Conservation (phyloP, 1,140 invertebrate genomes). For the Tetramorium parvispinum region DNA sequence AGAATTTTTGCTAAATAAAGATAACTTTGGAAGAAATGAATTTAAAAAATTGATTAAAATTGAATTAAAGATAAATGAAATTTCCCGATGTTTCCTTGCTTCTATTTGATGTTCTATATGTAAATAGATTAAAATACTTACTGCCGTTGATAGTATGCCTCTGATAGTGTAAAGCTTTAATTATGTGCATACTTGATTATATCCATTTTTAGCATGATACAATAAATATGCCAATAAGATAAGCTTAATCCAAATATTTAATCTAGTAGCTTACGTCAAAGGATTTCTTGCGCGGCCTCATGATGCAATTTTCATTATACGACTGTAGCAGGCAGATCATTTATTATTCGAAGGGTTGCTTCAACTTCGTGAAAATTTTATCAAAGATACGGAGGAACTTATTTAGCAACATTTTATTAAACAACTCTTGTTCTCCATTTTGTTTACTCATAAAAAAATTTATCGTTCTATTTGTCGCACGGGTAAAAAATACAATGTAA, state of each 20-base stretch:
- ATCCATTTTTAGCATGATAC: constrained; percentile 19
- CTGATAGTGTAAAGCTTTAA: not conserved
- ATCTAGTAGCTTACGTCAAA: constrained; percentile 63
- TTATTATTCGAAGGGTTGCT: constrained; percentile 63
- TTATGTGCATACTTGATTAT: not conserved
- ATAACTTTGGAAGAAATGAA: not conserved
- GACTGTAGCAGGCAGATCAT: constrained; percentile 18
- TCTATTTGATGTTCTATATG: not conserved
- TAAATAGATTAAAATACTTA: constrained; percentile 11
- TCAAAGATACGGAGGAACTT: constrained; percentile 45
- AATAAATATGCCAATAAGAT: constrained; percentile 37
- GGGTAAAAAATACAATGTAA: not conserved
- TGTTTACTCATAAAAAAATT: not conserved
- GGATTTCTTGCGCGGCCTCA: constrained; percentile 59
- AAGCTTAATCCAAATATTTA: constrained; percentile 60
- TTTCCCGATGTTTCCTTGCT: not conserved
- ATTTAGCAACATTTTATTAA: constrained; percentile 28
- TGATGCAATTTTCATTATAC: constrained; percentile 62
- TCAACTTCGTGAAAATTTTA: constrained; percentile 59
- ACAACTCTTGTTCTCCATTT: not conserved
- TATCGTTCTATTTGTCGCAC: not conserved
- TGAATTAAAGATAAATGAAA: not conserved
- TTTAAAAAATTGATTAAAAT: not conserved
- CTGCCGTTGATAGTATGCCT: not conserved
- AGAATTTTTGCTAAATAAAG: not conserved